Base-by-base conservation (phyloP, 2,797 vertebrate genomes). In the Euphonia xanthogaster region DNA sequence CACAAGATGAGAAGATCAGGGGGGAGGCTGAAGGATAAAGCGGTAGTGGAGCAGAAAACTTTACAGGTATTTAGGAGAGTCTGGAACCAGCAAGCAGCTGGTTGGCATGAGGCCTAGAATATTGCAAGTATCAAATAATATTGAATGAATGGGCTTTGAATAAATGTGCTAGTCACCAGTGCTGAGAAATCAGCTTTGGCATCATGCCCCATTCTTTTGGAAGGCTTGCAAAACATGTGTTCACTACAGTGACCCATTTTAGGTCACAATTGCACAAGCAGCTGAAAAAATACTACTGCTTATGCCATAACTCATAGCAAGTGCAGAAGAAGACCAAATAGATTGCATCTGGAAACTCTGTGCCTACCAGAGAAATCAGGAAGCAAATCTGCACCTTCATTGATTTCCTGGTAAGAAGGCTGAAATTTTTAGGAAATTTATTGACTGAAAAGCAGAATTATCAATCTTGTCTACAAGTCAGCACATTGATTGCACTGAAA, bases 401-500 rank as follows among this genome's bases (percentile, higher is more conserved):
- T 54, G 47, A 79, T 48, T 57, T 83, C 23, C 39, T 37, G 19
- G 9, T 37, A 58, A 73, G 44, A 47, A 54, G 20, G 12, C 10
- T 50, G 16, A 48, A 55, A 24, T 23, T 66, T 95, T 88, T 61
- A 66, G 60, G n/a, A 67, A 68, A 54, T 4, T 1, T 50, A 21
- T 3, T 39, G 30, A 47, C 51, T 35, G 21, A 70, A 51, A 76
- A 66, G 28, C 6, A 76, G 37, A 91, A 44, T 68, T 61, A 65
- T 19, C 24, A 45, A 35, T 28, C 10, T 73, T 44, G 50, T 15
- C 39, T 50, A 13, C 75, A 70, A 61, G 42, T 62, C 12, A 61
- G 18, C 35, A 42, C 5, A 58, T 18, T 0, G 0, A 17, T 74
- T 66, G n/a, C 4, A 14, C 5, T 55, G 31, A 61, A 86, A 85